Evolutionary conservation across 2,113 vertebrate genomes (phyloP).

Genomic region (Lophochroa leadbeateri): DNA sequence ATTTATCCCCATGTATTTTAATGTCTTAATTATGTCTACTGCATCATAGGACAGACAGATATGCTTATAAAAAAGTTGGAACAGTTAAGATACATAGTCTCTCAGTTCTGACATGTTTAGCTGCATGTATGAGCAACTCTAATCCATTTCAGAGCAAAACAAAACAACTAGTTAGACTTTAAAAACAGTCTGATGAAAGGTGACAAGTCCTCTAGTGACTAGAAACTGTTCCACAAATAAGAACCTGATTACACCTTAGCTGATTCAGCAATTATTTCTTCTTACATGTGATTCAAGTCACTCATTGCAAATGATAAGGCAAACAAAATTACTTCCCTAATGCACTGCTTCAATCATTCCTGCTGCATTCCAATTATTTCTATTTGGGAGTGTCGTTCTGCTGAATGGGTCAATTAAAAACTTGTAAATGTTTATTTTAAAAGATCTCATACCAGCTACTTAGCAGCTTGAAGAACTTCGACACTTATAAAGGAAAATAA

Average conservation of each 20-base stretch:
- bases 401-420: neutral
- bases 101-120: neutral
- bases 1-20: neutral
- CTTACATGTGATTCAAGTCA: neutral
- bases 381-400: neutral
- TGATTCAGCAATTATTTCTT: neutral
- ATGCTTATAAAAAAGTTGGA: neutral
- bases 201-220: neutral
- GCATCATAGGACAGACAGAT: neutral
- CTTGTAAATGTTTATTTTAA: conserved; percentile 1
- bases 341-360: neutral
- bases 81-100: neutral
- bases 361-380: neutral
- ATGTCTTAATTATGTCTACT: neutral
- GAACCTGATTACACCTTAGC: neutral
- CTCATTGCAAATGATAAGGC: neutral
- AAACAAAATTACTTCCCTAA: neutral
- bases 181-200: neutral
- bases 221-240: neutral
- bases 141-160: neutral
- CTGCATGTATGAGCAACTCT: neutral
- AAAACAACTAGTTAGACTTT: neutral
- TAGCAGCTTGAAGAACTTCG: neutral
- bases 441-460: neutral
- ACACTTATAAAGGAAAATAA: neutral